Conservation (phyloP, 2,113 vertebrate genomes). For the Pogona vitticeps region DNA sequence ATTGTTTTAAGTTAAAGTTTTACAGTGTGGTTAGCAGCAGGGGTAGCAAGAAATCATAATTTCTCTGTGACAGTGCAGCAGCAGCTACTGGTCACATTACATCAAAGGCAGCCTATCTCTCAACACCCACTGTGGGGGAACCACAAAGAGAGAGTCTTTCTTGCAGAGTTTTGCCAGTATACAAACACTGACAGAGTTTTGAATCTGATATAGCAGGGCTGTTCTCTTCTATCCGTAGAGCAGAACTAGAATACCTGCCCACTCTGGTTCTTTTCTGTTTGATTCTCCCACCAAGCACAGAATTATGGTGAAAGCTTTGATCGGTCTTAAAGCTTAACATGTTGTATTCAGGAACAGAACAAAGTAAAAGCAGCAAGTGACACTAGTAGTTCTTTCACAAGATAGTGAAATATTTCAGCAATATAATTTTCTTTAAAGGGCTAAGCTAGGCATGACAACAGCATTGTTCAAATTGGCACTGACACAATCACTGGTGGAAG, state of each 20-base stretch:
- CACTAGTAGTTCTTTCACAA: not conserved
- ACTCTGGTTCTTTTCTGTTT: not conserved
- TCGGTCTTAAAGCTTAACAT: not conserved
- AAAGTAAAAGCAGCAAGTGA: not conserved
- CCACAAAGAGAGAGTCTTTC: too few species aligned
- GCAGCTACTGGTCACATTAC: too few species aligned
- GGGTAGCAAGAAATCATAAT: too few species aligned
- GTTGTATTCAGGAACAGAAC: not conserved
- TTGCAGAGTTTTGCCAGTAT: too few species aligned
- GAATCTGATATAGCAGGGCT: not conserved
- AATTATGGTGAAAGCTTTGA: not conserved
- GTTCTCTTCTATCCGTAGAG: not conserved
- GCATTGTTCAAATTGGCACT: not conserved
- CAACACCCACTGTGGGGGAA: too few species aligned
- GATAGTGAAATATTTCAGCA: not conserved
- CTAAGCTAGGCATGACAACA: not conserved
- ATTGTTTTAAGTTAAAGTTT: too few species aligned
- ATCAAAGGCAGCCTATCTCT: too few species aligned
- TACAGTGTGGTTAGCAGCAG: too few species aligned
- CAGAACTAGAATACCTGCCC: not conserved
- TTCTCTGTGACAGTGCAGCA: too few species aligned
- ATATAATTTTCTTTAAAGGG: not conserved
- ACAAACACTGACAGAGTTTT: not conserved
- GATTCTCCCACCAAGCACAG: not conserved
- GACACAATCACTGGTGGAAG: not conserved